Conservation (phyloP, 2,113 vertebrate species). For the Peromyscus leucopus region DNA sequence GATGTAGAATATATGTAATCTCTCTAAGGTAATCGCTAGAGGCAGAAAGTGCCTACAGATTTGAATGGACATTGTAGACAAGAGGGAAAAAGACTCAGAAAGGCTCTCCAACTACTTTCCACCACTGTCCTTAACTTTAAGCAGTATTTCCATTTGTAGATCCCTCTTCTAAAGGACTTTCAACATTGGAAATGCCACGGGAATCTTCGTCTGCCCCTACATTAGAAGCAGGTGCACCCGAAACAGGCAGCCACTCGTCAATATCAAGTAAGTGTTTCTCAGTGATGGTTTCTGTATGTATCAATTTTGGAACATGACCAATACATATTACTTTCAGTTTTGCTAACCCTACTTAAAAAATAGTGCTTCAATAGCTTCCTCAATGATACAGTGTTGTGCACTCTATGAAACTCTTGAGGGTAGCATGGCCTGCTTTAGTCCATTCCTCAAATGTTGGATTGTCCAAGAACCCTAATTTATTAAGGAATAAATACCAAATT, state of each 20-base stretch:
- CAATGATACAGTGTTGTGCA: background rate
- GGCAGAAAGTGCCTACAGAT: background rate
- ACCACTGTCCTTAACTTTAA: constrained; percentile 41
- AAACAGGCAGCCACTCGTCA: constrained; percentile 96
- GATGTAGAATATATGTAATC: background rate
- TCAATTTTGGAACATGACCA: constrained; percentile 19
- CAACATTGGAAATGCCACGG: constrained; percentile 95
- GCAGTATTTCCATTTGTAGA: constrained; percentile 89
- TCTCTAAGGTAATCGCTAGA: background rate
- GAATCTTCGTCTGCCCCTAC: constrained; percentile 97
- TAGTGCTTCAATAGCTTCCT: background rate
- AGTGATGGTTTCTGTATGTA: background rate
- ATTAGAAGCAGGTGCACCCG: constrained; percentile 94
- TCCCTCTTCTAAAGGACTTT: constrained; percentile 92
- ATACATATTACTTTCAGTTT: constrained; percentile 42
- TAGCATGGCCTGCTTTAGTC: background rate
- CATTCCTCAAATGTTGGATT: constrained; percentile 24
- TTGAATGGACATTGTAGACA: background rate
- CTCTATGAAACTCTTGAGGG: background rate
- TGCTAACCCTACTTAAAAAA: background rate
- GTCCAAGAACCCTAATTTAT: constrained; percentile 55
- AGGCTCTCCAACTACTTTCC: constrained; percentile 13
- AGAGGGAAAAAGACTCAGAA: background rate
- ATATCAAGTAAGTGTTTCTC: constrained; percentile 93
- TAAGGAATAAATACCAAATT: constrained; percentile 55